Evolutionary conservation across 2,888 invertebrate genomes (phyloP), one percentile per base, ranked within the genome.

Genomic region (Thelaira solivaga): DNA sequence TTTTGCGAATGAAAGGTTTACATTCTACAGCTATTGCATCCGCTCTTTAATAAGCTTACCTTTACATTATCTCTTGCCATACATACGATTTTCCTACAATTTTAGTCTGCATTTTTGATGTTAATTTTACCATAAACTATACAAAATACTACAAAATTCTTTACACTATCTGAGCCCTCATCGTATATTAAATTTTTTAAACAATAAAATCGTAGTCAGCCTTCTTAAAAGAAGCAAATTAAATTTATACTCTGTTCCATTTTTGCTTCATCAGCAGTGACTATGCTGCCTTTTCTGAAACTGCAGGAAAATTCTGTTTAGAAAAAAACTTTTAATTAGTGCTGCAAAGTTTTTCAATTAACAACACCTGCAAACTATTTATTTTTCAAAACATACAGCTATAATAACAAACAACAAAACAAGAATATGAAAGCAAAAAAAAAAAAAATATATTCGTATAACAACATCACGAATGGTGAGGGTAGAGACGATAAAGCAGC

Each of bases 341-440:
- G 85, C 84, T 85, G 83, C 59, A 86, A 86, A 86, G 85, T 86
- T 86, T 86, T 86, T 86, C 86, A 86, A 86, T 86, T 86, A 86
- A 86, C 85, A 86, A 85, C 86, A 86, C 86, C 86, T 86, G 86
- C 83, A 85, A 86, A 86, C 86, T 86, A 86, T 86, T 85, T 85
- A 86, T 86, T 85, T 85, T 82, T 82, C 62, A 78, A 80, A 83
- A 83, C 80, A 64, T 57, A 77, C 51, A 76, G 36, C 22, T 47
- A 51, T 62, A 72, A 39, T 67, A 76, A 55, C 45, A 55, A 49
- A 41, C 68, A 74, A 45, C 53, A 64, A n/a, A n/a, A 43, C 68
- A 65, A 55, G 39, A 49, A 24, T 59, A 72, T 34, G 34, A 13
- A 34, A 4, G 29, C 39, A 39, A 57, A 73, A 18, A 18, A 41